phyloP scores from a whole-genome alignment of 2,113 vertebrate genomes.

The Jacana jacana region DNA sequence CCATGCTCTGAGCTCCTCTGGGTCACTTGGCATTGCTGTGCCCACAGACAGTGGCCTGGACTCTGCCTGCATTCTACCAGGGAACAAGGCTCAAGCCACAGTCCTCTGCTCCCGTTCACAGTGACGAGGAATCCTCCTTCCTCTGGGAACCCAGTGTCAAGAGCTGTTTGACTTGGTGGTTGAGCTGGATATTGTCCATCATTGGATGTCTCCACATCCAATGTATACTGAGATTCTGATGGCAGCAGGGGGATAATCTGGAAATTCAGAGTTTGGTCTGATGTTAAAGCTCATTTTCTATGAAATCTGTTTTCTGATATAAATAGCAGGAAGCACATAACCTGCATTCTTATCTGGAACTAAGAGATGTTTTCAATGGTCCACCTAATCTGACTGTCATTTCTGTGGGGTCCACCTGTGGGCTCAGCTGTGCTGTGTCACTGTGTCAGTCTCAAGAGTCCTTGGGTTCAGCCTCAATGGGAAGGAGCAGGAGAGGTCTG shows the following conservation, averaged over 20 bases:
- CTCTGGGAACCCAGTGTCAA: background rate
- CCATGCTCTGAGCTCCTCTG: background rate
- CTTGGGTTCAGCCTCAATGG: background rate
- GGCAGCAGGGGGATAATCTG: background rate
- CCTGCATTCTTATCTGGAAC: background rate
- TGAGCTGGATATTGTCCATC: background rate
- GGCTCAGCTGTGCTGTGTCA: background rate
- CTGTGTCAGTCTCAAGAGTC: constrained; percentile 49
- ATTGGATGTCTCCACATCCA: background rate
- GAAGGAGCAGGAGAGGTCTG: background rate
- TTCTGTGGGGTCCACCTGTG: background rate
- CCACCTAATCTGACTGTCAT: constrained; percentile 1
- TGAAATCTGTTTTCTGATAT: background rate
- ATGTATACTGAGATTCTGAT: fast-evolving
- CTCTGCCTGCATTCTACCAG: background rate
- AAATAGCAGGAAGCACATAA: constrained; percentile 4
- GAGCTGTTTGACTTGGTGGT: background rate
- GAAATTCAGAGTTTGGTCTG: background rate
- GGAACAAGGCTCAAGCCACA: background rate
- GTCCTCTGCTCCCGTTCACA: background rate
- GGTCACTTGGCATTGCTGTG: background rate
- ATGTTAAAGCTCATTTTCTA: background rate
- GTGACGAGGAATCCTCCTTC: background rate
- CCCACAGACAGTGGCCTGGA: background rate
- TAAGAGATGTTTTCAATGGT: constrained; percentile 31